Percentiles rank a stretch among this genome's conserved stretches.
Conservation (phyloP, 35 echinoderm and acorn worm species). For the Acanthaster planci region DNA sequence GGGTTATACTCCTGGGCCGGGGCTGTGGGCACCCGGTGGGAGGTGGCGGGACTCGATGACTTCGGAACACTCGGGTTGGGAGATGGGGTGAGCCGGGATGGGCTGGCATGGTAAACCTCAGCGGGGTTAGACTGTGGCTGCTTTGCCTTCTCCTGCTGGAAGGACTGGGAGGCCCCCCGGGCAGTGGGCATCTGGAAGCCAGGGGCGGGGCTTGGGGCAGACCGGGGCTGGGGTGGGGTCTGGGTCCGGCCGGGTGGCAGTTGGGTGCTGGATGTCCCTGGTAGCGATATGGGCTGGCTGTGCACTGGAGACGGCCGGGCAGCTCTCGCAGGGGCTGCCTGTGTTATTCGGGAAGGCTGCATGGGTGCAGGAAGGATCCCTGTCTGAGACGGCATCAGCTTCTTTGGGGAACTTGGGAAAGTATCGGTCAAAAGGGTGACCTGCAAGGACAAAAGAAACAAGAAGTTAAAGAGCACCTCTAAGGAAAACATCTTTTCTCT, state of each 20-base stretch:
- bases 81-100: neutral
- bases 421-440: slow-evolving; percentile 47
- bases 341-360: slow-evolving; percentile 34
- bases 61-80: slow-evolving; percentile 37
- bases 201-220: neutral
- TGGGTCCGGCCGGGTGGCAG: slow-evolving; percentile 21
- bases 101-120: neutral
- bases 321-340: slow-evolving; percentile 10
- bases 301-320: slow-evolving; percentile 6
- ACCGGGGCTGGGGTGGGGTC: neutral
- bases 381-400: neutral
- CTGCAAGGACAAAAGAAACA: slow-evolving; percentile 21
- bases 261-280: neutral
- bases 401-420: slow-evolving; percentile 9
- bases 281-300: slow-evolving; percentile 37
- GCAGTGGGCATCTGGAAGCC: neutral
- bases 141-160: slow-evolving; percentile 3
- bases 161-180: neutral
- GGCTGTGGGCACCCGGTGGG: slow-evolving; percentile 41
- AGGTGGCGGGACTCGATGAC: slow-evolving; percentile 43
- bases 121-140: slow-evolving; percentile 9
- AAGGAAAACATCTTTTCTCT: neutral
- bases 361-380: slow-evolving; percentile 31
- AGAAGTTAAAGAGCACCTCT: neutral
- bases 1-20: slow-evolving; percentile 45